Base-by-base conservation (phyloP, 92 coral and sea anemone genomes). In the Epizoanthus scotinus region DNA sequence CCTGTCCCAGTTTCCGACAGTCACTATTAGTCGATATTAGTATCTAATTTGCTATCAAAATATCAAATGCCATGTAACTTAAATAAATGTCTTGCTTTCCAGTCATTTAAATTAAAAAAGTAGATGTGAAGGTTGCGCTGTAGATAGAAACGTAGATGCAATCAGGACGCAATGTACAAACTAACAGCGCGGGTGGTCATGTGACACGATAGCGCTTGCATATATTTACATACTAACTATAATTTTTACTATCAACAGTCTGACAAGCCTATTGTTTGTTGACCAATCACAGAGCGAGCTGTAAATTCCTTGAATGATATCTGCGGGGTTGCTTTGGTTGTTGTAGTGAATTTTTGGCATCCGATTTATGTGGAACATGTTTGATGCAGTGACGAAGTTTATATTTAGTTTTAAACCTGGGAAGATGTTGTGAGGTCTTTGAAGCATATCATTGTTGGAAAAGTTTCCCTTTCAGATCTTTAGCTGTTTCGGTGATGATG, bases 331-430 rank as follows among this genome's bases (percentile, higher is more conserved):
- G 67, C 68, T 75, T 58, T 40, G 67, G 81, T 75, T 75, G 81
- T 75, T 75, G 81, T 75, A 75, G 81, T 75, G 81, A 75, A 75
- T 75, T 75, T 75, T 75, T 75, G 81, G 81, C 81, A 75, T 75
- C 81, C 42, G 64, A 75, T 59, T 36, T 75, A 58, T 58, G 68
- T 75, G 36, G 29, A 31, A 31, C 20, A n/a, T 74, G 65, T 74
- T 58, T 9, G 67, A 36, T 15, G 73, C 13, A 74, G 38, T 75
- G 54, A 62, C 57, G 67, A 75, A 54, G 38, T 55, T 47, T 47
- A 7, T 75, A 75, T 60, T 13, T 74, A 31, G 13, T 27, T n/a
- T 36, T 36, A 12, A 38, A 13, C 4, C 20, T 57, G 68, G 57
- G 53, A 75, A 75, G 58, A 75, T 75, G 54, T 36, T 75, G 69